Base-by-base conservation (phyloP, 1,140 invertebrate genomes). In the Micrasema minimum region DNA sequence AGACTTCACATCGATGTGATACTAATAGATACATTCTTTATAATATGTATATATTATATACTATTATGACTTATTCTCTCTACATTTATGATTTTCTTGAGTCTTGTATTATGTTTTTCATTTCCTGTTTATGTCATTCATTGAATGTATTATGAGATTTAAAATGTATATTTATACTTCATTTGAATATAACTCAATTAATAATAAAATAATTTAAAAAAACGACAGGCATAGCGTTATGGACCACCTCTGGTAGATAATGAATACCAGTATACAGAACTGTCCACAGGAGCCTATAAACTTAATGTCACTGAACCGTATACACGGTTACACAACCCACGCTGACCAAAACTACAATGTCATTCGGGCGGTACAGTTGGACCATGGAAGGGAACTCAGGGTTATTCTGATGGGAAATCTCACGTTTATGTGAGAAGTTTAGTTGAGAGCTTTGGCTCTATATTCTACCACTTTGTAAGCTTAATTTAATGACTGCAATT, bases 311-410 rank as follows among this genome's bases (percentile, higher is more conserved):
- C 38, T 46, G 59, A 26, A 14, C 59, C 59, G n/a, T n/a, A n/a
- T n/a, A n/a, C n/a, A n/a, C n/a, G n/a, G n/a, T n/a, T n/a, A n/a
- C n/a, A n/a, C n/a, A n/a, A 64, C 43, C 59, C 43, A 46, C 12
- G 10, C 41, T 46, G 59, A 64, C 59, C 59, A 20, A 45, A 46
- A 64, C 38, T 46, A 64, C 43, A 37, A 16, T 64, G 59, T 64
- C 59, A 64, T 64, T 4, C 18, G n/a, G 26, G 20, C 14, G 7
- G 59, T 46, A 64, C 59, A 64, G 59, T 64, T 16, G 12, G 7
- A 48, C n/a, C 16, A 53, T 22, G 26, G 18, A 9, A 23, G 6
- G 18, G 0, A 23, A 51, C 7, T 51, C 12, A 10, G 14, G 6
- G 6, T 10, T n/a, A 9, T 6, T 6, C 11, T 38, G 5, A 38